Evolutionary conservation across 2,113 vertebrate species (phyloP).

Genomic region (Benitochromis conjunctus): DNA sequence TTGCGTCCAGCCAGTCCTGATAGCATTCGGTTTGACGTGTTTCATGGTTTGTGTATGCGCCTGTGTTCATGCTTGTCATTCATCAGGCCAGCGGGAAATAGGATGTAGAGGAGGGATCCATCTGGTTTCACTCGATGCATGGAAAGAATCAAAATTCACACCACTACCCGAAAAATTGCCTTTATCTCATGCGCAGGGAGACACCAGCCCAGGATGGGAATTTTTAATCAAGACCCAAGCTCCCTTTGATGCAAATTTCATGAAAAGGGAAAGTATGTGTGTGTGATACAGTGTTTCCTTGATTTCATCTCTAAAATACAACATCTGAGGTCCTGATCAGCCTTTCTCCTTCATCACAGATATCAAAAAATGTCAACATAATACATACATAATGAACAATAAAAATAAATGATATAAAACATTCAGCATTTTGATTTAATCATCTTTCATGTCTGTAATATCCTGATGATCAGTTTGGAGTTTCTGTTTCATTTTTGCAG

Average conservation of each 20-base stretch:
- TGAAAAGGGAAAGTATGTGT: not conserved
- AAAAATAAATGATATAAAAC: not conserved
- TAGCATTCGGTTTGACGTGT: not conserved
- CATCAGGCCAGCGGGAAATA: not conserved
- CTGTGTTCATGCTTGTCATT: not conserved
- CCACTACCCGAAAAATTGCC: slow-evolving; percentile 17
- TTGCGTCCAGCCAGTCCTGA: not conserved
- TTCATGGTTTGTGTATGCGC: not conserved
- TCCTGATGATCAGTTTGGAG: not conserved
- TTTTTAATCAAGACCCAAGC: not conserved
- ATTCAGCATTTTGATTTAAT: not conserved
- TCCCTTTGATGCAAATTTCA: slow-evolving; percentile 4
- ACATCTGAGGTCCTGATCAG: slow-evolving; percentile 5
- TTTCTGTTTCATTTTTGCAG: no score
- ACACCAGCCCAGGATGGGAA: not conserved
- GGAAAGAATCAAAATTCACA: slow-evolving; percentile 25
- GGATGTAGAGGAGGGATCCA: slow-evolving; percentile 1
- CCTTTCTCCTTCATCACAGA: not conserved
- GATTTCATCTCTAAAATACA: not conserved
- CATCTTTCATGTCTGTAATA: not conserved
- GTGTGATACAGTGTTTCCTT: not conserved
- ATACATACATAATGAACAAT: not conserved
- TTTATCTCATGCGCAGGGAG: not conserved
- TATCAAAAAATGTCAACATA: not conserved
- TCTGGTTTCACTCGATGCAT: slow-evolving; percentile 16